Evolutionary conservation across 2,113 vertebrate genomes (phyloP).

Genomic region (Rhinogobius similis): DNA sequence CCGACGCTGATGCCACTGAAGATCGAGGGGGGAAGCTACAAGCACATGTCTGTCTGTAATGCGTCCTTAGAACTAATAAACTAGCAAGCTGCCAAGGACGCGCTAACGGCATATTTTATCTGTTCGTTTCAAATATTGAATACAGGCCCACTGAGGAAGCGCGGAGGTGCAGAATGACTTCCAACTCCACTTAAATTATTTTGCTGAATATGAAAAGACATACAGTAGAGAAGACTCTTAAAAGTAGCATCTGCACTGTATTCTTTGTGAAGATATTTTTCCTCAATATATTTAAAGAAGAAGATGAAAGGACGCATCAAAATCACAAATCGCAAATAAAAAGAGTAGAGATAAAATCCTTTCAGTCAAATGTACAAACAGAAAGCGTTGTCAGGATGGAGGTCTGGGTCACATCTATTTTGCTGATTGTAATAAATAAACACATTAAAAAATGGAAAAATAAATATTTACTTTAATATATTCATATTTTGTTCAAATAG

Average conservation of each 20-base stretch:
- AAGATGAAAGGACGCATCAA: no score
- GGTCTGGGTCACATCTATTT: no score
- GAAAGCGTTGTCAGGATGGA: no score
- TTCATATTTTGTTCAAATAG: no score
- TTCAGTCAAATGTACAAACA: no score
- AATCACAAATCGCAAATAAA: no score
- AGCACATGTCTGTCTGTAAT: not conserved
- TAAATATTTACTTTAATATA: no score
- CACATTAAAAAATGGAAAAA: no score
- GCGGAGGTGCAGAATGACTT: not conserved
- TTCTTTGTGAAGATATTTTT: not conserved
- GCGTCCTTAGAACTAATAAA: slow-evolving; percentile 21
- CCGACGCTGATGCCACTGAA: slow-evolving; percentile 4
- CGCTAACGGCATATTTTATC: not conserved
- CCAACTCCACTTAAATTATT: not conserved
- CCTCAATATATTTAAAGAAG: no score
- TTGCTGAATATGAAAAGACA: not conserved
- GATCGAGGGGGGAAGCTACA: not conserved
- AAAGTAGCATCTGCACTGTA: not conserved
- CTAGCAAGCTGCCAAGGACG: not conserved
- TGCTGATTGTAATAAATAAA: no score
- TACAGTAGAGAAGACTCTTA: not conserved
- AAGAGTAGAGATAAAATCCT: no score
- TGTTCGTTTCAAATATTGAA: slow-evolving; percentile 4
- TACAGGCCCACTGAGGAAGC: not conserved